phyloP scores from a whole-genome alignment of 2,797 vertebrate species.

The Kryptopterus vitreolus region DNA sequence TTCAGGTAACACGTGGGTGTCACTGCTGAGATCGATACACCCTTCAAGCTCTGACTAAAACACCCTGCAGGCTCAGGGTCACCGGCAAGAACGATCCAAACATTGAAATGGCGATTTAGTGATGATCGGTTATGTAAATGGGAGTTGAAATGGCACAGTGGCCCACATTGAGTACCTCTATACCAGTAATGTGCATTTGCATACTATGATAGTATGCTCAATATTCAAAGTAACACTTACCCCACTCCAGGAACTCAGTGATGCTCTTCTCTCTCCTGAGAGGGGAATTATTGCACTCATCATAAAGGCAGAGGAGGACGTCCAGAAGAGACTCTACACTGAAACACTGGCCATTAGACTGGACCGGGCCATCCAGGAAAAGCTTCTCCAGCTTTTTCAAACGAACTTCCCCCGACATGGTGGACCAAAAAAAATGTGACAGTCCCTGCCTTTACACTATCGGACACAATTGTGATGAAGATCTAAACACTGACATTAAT shows the following conservation, averaged over 20 bases:
- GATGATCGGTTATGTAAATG: no score
- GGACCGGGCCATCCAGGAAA: conserved; percentile 91
- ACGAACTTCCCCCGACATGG: conserved; percentile 97
- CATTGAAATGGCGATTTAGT: neutral
- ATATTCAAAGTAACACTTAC: conserved; percentile 72
- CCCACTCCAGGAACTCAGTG: conserved; percentile 95
- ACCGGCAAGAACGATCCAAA: neutral
- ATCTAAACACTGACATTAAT: conserved; percentile 32
- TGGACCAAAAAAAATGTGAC: conserved; percentile 29
- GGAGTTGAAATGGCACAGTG: neutral
- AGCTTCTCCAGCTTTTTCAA: conserved; percentile 97
- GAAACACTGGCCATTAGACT: conserved; percentile 86
- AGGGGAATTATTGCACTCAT: conserved; percentile 96
- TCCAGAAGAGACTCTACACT: conserved; percentile 96
- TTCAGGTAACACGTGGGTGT: no score
- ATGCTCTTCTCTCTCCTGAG: conserved; percentile 96
- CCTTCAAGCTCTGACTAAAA: neutral
- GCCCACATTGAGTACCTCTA: neutral
- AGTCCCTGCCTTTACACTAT: conserved; percentile 23
- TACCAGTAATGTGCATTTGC: neutral
- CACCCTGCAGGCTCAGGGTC: neutral
- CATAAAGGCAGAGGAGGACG: conserved; percentile 94
- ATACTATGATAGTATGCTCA: neutral
- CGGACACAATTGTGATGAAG: neutral
- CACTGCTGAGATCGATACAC: neutral